Evolutionary conservation across 2,888 invertebrate species (phyloP).

Genomic region (Pecten maximus): DNA sequence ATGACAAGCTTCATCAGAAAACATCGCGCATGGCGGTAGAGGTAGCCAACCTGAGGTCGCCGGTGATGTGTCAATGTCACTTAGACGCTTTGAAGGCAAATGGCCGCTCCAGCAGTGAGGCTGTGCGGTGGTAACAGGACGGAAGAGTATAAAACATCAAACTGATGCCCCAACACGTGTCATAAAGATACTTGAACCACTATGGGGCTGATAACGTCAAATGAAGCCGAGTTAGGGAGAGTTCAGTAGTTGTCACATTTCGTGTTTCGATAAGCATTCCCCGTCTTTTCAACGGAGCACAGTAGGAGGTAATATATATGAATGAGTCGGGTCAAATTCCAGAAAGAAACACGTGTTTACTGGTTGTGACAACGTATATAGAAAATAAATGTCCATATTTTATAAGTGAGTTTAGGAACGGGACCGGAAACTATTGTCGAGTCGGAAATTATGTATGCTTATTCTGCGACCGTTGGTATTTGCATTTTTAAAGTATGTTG

Average conservation of each 20-base stretch:
- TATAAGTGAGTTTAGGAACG: not conserved
- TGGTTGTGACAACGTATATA: not conserved
- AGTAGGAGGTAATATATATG: not conserved
- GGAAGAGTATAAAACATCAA: not conserved
- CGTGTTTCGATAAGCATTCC: not conserved
- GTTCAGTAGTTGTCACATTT: not conserved
- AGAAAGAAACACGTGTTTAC: not conserved
- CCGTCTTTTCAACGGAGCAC: not conserved
- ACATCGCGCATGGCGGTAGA: not conserved
- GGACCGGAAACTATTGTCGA: too few species aligned
- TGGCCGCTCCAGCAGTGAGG: constrained; percentile 15
- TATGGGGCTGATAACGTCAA: constrained; percentile 8
- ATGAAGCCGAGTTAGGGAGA: not conserved
- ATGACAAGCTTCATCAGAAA: not conserved
- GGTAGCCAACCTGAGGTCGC: not conserved
- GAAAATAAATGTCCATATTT: not conserved
- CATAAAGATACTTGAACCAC: not conserved
- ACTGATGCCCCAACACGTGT: constrained; percentile 7
- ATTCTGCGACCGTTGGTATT: too few species aligned
- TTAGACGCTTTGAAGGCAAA: constrained; percentile 24
- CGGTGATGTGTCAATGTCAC: not conserved
- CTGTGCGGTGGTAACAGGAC: not conserved
- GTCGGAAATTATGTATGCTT: too few species aligned
- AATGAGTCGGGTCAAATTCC: not conserved
- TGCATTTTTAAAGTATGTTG: too few species aligned